Conservation (phyloP, 2,113 vertebrate species). For the Plecotus auritus region DNA sequence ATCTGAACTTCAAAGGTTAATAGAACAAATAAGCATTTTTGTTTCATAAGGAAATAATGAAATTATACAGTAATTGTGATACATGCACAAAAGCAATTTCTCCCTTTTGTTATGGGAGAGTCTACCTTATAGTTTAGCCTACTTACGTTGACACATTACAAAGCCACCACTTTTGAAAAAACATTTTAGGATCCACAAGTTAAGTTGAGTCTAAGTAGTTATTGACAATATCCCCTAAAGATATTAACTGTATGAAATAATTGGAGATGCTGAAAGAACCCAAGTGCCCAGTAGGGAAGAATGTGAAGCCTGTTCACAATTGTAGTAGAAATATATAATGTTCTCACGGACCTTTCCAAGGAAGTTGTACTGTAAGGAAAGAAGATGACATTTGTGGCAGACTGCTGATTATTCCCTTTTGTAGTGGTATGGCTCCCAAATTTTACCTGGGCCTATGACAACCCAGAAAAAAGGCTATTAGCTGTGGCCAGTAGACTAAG, state of each 20-base stretch:
- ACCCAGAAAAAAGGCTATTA: background rate
- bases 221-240: background rate
- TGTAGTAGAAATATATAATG: background rate
- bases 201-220: background rate
- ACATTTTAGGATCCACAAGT: background rate
- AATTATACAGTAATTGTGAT: background rate
- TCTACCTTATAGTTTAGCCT: background rate
- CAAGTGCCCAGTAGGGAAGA: background rate
- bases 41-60: background rate
- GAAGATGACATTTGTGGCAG: background rate
- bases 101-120: background rate
- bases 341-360: background rate
- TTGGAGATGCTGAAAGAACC: background rate
- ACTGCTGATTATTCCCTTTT: background rate
- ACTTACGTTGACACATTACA: background rate
- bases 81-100: background rate
- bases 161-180: background rate
- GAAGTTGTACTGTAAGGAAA: background rate
- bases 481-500: background rate
- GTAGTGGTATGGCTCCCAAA: background rate
- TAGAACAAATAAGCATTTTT: background rate
- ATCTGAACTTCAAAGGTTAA: constrained; percentile 29
- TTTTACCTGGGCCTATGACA: background rate
- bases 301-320: background rate
- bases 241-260: background rate